These are phyloP conservation scores for Pandemis corylana DNA, from an alignment of 2,888 invertebrate genomes.

Conservation along the genomic window DNA sequence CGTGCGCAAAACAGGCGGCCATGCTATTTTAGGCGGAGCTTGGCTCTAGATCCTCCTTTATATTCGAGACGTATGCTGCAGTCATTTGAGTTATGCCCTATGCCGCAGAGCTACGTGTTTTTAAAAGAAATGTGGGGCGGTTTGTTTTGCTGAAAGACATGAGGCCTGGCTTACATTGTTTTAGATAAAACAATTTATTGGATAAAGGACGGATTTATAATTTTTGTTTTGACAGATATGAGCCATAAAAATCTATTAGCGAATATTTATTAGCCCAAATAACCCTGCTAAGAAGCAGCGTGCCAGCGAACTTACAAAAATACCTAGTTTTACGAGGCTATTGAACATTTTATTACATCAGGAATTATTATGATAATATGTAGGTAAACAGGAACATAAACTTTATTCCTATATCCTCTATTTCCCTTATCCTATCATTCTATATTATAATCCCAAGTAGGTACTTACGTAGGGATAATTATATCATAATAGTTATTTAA, in stretches of 20 bases:
- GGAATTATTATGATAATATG: slow-evolving; percentile 9
- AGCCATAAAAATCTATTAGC: slow-evolving; percentile 15
- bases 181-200: slow-evolving; percentile 31
- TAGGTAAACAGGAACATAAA: slow-evolving; percentile 5
- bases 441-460: background rate
- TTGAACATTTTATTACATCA: slow-evolving; percentile 14
- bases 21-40: slow-evolving; percentile 80
- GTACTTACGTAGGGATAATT: background rate
- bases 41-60: slow-evolving; percentile 77
- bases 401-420: background rate
- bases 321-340: slow-evolving; percentile 57
- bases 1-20: slow-evolving; percentile 70
- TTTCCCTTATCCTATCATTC: too few relatives aligned
- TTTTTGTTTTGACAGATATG: slow-evolving; percentile 27
- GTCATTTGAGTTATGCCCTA: slow-evolving; percentile 81
- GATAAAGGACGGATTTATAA: slow-evolving; percentile 16
- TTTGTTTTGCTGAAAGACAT: slow-evolving; percentile 39
- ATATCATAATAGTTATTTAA: too few relatives aligned
- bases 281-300: slow-evolving; percentile 2
- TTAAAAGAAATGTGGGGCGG: slow-evolving; percentile 30
- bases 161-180: slow-evolving; percentile 33
- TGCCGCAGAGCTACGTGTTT: slow-evolving; percentile 76
- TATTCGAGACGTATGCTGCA: slow-evolving; percentile 79
- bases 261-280: slow-evolving; percentile 13
- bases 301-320: slow-evolving; percentile 9